Evolutionary conservation across 2,113 vertebrate genomes (phyloP).

Genomic region (Tychaedon coryphoeus): DNA sequence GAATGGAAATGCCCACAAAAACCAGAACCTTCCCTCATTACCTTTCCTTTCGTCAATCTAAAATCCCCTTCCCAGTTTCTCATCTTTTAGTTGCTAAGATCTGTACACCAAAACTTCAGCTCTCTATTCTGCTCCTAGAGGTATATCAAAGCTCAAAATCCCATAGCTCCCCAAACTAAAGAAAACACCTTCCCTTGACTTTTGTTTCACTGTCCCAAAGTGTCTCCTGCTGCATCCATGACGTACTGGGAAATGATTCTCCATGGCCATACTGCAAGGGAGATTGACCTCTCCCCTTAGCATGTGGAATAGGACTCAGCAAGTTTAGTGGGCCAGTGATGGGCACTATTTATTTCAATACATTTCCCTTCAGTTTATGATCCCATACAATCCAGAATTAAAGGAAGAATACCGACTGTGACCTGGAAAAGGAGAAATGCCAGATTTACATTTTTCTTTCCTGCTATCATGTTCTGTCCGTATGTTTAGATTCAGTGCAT

Average conservation of each 20-base stretch:
- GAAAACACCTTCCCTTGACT: not conserved
- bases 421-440: not conserved
- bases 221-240: not conserved
- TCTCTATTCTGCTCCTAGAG: not conserved
- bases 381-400: not conserved
- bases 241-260: not conserved
- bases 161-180: not conserved
- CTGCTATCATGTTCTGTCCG: not conserved
- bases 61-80: not conserved
- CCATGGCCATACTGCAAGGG: not conserved
- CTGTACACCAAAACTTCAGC: not conserved
- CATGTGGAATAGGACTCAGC: rapidly evolving
- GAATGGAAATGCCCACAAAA: not conserved
- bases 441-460: not conserved
- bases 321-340: not conserved
- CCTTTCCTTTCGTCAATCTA: not conserved
- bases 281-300: not conserved
- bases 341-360: not conserved
- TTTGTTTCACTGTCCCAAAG: not conserved
- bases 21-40: not conserved
- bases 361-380: not conserved
- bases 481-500: not conserved
- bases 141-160: not conserved
- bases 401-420: not conserved
- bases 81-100: not conserved